Evolutionary conservation across 2,113 vertebrate genomes (phyloP).

Genomic region (Pogona vitticeps): DNA sequence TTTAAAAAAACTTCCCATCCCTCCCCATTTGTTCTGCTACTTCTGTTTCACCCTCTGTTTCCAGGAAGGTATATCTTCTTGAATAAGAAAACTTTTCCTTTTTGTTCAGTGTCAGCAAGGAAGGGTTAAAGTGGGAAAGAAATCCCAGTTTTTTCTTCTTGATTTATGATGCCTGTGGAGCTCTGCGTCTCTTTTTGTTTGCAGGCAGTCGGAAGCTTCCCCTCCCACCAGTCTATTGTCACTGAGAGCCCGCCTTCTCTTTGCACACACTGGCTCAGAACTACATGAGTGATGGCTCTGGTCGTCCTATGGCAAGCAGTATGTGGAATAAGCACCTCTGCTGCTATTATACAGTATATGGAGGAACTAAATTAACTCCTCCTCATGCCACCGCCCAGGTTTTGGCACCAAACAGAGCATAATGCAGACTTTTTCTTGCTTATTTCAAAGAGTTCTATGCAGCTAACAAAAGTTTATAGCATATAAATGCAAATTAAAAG

Average conservation of each 20-base stretch:
- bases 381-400: neutral
- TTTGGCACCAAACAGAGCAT: neutral
- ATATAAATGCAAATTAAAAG: neutral
- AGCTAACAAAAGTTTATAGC: neutral
- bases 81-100: neutral
- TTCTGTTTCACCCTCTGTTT: neutral
- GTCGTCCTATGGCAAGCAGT: neutral
- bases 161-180: neutral
- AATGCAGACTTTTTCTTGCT: neutral
- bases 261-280: neutral
- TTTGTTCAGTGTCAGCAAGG: neutral
- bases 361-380: neutral
- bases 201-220: neutral
- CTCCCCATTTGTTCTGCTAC: neutral
- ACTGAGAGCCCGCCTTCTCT: conserved; percentile 20
- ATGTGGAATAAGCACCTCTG: neutral
- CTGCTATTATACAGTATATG: neutral
- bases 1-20: no score
- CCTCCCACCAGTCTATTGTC: conserved; percentile 23
- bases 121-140: no score
- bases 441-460: neutral
- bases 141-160: neutral
- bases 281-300: neutral
- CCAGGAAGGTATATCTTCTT: no score
- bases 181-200: conserved; percentile 1